Base-by-base conservation (phyloP, 2,888 invertebrate genomes). In the Ennomos erosarius region DNA sequence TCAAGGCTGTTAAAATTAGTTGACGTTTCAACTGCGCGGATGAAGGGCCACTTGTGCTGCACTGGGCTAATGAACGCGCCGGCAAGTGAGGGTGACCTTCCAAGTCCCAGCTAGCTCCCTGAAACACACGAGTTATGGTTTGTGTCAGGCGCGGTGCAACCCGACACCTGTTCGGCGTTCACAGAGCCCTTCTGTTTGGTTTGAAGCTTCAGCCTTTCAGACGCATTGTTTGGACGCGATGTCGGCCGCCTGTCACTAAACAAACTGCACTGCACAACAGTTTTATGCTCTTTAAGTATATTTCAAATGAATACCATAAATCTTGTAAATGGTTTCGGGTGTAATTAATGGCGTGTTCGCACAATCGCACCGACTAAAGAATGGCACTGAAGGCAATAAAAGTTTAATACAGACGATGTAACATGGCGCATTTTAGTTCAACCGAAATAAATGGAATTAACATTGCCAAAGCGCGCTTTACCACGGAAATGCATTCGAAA, bases 311-410 rank as follows among this genome's bases (percentile, higher is more conserved):
- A 85, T 80, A 79, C 79, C 78, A 87, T 89, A 87, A 88, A 89
- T 89, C 87, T 85, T 78, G 78, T 83, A 83, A 88, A 89, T 84
- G 87, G 84, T 87, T 86, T 84, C 75, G 78, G 77, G 60, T 68
- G 86, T 87, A 88, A 89, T 90, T 87, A 88, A 90, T 86, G 84
- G 82, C 77, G 64, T 81, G 84, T 83, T 83, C 82, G 82, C 82
- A 83, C 81, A 84, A 82, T 81, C 78, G 82, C 82, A 75, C 73
- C 77, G 78, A 71, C 84, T 83, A 78, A 87, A 84, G 85, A 84
- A 88, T 85, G 85, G 85, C 81, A 78, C 76, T 73, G 75, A 76
- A 76, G 74, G 85, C 81, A 82, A 86, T 89, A 87, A 89, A 88
- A 85, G 80, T 85, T 85, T 84, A 82, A 87, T 85, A 85, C 84